Evolutionary conservation across 2,888 invertebrate genomes (phyloP).

Genomic region (Nipponacmea schrenckii): DNA sequence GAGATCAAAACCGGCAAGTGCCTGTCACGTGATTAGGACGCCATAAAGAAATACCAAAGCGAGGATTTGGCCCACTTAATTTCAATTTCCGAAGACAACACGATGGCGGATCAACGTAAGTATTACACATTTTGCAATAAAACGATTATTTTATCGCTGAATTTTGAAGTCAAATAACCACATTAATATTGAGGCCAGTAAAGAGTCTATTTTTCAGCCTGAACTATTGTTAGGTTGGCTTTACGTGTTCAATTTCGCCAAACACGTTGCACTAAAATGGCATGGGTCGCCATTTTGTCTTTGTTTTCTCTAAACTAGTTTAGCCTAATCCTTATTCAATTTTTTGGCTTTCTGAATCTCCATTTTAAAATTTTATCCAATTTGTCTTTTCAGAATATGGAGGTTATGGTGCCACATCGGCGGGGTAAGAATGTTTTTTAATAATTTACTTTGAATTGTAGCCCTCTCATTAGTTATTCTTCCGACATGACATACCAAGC

Average conservation of each 20-base stretch:
- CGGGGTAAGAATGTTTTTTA: background rate
- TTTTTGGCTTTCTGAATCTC: no score
- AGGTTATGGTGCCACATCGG: constrained; percentile 1
- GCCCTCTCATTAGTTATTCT: no score
- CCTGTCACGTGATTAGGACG: background rate
- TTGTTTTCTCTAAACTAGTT: background rate
- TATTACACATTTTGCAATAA: background rate
- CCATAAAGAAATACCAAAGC: background rate
- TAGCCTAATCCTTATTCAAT: no score
- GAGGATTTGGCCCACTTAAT: background rate
- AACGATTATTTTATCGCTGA: no score
- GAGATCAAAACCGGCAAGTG: background rate
- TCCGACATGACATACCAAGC: background rate
- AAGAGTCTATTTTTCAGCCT: no score
- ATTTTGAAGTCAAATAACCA: no score
- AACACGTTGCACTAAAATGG: background rate
- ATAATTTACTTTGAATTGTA: background rate
- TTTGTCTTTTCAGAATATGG: constrained; percentile 2
- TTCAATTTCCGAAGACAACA: background rate
- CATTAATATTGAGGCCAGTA: no score
- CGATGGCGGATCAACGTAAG: constrained; percentile 4
- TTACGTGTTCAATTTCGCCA: background rate
- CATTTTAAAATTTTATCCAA: background rate
- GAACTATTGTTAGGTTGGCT: no score
- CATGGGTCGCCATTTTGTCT: constrained; percentile 2